Evolutionary conservation across 2,113 vertebrate genomes (phyloP).

Genomic region (Coreoperca whiteheadi): DNA sequence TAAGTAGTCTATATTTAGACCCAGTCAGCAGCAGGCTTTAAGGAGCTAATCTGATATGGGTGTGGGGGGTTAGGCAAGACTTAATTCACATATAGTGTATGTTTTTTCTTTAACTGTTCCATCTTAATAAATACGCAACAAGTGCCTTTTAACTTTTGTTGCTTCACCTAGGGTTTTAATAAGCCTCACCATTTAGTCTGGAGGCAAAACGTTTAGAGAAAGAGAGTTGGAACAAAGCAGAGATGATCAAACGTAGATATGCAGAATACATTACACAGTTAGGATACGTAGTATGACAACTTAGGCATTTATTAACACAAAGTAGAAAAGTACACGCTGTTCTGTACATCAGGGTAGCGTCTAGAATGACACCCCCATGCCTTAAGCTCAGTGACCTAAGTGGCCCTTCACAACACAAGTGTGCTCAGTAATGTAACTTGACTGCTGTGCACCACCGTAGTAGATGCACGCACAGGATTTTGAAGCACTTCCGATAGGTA

Average conservation of each 20-base stretch:
- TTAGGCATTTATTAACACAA: background rate
- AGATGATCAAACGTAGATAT: background rate
- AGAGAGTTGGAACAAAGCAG: background rate
- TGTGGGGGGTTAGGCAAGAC: slow-evolving; percentile 7
- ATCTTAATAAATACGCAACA: background rate
- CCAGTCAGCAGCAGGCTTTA: slow-evolving; percentile 10
- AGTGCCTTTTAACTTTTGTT: background rate
- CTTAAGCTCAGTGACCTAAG: background rate
- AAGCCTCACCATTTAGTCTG: no score
- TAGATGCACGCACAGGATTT: background rate
- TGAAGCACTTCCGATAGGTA: background rate
- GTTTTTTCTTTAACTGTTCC: background rate
- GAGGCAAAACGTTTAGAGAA: no score
- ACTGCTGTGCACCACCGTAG: background rate
- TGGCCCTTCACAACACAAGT: background rate
- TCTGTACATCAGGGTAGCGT: background rate
- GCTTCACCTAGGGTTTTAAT: no score
- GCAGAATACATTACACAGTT: background rate
- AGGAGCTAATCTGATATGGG: slow-evolving; percentile 44
- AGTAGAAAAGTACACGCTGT: background rate
- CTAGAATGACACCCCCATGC: background rate
- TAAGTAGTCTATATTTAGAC: slow-evolving; percentile 46
- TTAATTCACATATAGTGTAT: background rate
- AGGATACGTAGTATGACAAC: background rate
- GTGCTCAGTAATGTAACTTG: background rate